Percentiles rank a stretch among this genome's conserved stretches.
phyloP scores from a whole-genome alignment of 1,140 invertebrate genomes.

The Drosophila obscura region DNA sequence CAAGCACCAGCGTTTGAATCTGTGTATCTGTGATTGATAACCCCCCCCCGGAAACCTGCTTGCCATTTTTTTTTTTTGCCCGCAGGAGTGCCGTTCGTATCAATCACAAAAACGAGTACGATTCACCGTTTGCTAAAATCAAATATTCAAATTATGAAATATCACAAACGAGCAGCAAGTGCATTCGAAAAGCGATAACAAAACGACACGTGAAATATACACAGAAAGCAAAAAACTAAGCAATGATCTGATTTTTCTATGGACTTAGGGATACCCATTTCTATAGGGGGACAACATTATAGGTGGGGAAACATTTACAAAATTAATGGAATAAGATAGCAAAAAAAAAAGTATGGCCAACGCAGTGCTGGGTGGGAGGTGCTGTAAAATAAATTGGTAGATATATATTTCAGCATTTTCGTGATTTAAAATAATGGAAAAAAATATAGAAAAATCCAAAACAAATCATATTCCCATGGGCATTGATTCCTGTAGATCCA shows the following conservation, averaged over 20 bases:
- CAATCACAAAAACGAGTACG: conserved; percentile 60
- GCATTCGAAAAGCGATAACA: conserved; percentile 53
- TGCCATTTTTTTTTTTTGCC: conserved; percentile 20
- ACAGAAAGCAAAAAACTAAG: conserved; percentile 1
- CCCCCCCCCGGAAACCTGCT: conserved; percentile 32
- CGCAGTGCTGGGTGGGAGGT: too few relatives aligned
- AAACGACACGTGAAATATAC: conserved; percentile 13
- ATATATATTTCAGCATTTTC: too few relatives aligned
- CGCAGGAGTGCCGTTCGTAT: conserved; percentile 55
- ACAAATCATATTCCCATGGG: too few relatives aligned
- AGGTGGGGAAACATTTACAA: too few relatives aligned
- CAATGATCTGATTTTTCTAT: too few relatives aligned
- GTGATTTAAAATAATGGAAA: too few relatives aligned
- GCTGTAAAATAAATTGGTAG: too few relatives aligned
- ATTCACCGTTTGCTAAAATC: conserved; percentile 35
- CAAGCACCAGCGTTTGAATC: conserved; percentile 44
- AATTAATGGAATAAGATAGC: too few relatives aligned
- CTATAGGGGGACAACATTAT: neutral
- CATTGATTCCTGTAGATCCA: neutral
- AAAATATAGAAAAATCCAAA: too few relatives aligned
- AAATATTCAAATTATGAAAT: conserved; percentile 51
- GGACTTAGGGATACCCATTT: neutral
- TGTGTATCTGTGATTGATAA: conserved; percentile 78
- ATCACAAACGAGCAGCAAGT: conserved; percentile 45
- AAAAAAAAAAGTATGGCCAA: too few relatives aligned